Conservation (phyloP, 2,113 vertebrate species). For the Muntiacus muntjak region DNA sequence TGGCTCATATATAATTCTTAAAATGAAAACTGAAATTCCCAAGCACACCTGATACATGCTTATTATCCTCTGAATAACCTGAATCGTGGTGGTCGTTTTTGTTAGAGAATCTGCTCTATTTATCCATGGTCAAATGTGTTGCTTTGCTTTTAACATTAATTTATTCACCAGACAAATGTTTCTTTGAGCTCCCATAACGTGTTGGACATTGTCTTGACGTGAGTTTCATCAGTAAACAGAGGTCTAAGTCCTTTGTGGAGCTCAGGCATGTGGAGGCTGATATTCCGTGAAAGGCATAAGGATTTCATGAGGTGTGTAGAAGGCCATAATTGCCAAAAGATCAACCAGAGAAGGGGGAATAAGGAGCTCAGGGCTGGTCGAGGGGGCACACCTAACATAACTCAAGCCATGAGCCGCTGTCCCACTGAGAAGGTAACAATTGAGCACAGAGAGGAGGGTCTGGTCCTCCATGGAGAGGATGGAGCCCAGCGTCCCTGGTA, state of each 20-base stretch:
- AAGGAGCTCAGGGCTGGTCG: background rate
- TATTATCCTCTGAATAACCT: background rate
- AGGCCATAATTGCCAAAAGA: rapidly evolving
- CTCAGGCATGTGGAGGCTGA: background rate
- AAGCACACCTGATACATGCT: background rate
- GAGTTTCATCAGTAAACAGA: background rate
- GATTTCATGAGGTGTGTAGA: rapidly evolving
- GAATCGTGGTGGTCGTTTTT: background rate
- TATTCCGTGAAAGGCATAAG: rapidly evolving
- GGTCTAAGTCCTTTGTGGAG: background rate
- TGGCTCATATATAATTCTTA: background rate
- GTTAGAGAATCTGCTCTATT: background rate
- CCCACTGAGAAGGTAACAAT: background rate
- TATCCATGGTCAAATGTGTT: background rate
- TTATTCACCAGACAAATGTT: background rate
- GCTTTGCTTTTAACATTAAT: background rate
- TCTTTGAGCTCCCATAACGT: background rate
- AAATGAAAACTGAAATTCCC: background rate
- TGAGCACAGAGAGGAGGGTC: background rate
- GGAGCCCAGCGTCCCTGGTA: too few relatives aligned
- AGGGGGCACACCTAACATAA: rapidly evolving
- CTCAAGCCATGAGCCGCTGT: rapidly evolving
- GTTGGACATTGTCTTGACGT: background rate
- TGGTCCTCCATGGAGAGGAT: background rate
- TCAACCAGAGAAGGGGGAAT: rapidly evolving